phyloP scores from a whole-genome alignment of 2,113 vertebrate genomes.

The Damaliscus lunatus region DNA sequence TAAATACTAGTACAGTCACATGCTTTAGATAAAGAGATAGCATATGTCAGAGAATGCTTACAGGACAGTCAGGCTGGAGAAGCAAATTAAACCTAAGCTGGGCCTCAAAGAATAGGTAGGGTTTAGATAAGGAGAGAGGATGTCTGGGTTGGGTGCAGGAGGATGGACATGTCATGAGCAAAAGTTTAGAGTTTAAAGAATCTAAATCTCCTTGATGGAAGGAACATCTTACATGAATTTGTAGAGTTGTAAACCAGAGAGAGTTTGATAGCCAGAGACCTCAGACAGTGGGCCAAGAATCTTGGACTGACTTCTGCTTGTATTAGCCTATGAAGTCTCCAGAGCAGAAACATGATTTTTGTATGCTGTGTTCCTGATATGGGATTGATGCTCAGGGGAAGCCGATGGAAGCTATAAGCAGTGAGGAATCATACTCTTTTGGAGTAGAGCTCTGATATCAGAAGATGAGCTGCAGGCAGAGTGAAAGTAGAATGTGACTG shows the following conservation, averaged over 20 bases:
- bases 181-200: background rate
- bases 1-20: background rate
- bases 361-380: background rate
- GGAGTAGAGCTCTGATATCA: background rate
- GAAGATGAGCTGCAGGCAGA: background rate
- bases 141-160: background rate
- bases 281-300: background rate
- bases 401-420: background rate
- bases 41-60: background rate
- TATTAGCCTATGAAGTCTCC: background rate
- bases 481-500: background rate
- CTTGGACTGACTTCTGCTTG: background rate
- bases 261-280: background rate
- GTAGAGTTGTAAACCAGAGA: background rate
- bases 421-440: background rate
- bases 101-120: background rate
- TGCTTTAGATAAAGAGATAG: background rate
- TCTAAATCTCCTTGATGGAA: background rate
- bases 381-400: background rate
- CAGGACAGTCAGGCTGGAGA: background rate
- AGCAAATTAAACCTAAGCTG: background rate
- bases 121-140: background rate
- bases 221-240: background rate
- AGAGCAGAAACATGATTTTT: background rate
- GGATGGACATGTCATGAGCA: background rate